phyloP scores from a whole-genome alignment of 2,888 invertebrate species.

The Ligdia adustata region DNA sequence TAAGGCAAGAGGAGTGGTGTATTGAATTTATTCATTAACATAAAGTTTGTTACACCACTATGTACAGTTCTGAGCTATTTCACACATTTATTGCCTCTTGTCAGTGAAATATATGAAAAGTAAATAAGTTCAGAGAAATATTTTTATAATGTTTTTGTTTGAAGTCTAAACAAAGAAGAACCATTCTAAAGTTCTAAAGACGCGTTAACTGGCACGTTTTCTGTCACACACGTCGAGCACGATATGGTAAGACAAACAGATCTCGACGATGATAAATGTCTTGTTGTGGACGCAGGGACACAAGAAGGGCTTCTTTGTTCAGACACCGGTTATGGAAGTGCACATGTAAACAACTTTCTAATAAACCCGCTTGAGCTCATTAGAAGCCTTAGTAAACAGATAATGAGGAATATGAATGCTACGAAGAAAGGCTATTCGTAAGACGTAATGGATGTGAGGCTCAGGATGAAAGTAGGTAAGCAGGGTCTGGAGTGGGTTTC shows the following conservation, averaged over 20 bases:
- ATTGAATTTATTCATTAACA: too few species aligned
- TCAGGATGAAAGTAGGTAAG: conserved; percentile 9
- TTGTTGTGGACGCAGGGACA: conserved; percentile 24
- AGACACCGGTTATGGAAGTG: conserved; percentile 18
- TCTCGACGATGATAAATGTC: conserved; percentile 25
- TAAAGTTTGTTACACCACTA: too few species aligned
- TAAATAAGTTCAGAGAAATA: too few species aligned
- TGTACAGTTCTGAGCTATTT: too few species aligned
- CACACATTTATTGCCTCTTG: too few species aligned
- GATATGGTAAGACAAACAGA: conserved; percentile 26
- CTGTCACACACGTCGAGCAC: neutral
- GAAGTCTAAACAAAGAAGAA: too few species aligned
- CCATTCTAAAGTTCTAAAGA: too few species aligned
- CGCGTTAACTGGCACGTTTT: too few species aligned
- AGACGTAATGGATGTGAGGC: conserved; percentile 14
- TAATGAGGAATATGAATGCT: conserved; percentile 26
- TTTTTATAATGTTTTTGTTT: too few species aligned
- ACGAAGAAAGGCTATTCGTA: conserved; percentile 19
- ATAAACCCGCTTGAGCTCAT: conserved; percentile 26
- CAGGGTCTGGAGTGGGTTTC: neutral
- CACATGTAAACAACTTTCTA: conserved; percentile 37
- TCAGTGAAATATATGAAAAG: too few species aligned
- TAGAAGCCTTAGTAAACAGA: conserved; percentile 22
- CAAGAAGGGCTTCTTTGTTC: conserved; percentile 34
- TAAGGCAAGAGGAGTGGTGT: too few species aligned